phyloP scores from a whole-genome alignment of 2,888 invertebrate species.

The Eueremaeus valkanovi region DNA sequence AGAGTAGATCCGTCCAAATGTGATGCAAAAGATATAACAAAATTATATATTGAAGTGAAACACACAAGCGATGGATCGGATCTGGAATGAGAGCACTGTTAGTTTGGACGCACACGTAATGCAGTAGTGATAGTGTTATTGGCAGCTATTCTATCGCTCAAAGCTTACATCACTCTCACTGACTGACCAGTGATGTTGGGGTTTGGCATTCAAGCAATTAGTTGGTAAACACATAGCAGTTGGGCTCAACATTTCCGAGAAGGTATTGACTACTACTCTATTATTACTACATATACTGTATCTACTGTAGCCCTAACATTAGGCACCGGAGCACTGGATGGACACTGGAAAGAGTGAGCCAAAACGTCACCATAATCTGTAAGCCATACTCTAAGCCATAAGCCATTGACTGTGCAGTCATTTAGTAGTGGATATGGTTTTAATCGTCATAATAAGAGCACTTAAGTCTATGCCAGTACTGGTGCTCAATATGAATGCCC shows the following conservation, averaged over 20 bases:
- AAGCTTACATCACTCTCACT: constrained; percentile 4
- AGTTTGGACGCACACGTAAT: background rate
- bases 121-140: constrained; percentile 15
- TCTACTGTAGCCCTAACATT: too few relatives aligned
- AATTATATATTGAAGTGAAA: constrained; percentile 7
- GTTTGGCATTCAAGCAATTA: constrained; percentile 11
- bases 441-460: constrained; percentile 11
- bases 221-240: background rate
- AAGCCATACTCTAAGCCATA: constrained; percentile 5
- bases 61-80: background rate
- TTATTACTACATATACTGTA: constrained; percentile 14
- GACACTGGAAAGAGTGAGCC: too few relatives aligned
- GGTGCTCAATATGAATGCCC: background rate
- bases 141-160: constrained; percentile 10
- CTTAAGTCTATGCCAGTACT: background rate
- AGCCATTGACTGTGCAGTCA: constrained; percentile 1
- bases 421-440: constrained; percentile 2
- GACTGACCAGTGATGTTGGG: constrained; percentile 20
- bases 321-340: too few relatives aligned
- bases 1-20: constrained; percentile 9
- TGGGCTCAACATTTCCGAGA: constrained; percentile 15
- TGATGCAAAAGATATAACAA: constrained; percentile 24
- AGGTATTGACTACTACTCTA: constrained; percentile 5
- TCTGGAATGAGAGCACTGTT: background rate
- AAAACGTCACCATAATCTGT: background rate